Evolutionary conservation across 64 coral and sea anemone species (phyloP), one percentile per base, ranked within the genome.

Genomic region (Dendronephthya gigantea): DNA sequence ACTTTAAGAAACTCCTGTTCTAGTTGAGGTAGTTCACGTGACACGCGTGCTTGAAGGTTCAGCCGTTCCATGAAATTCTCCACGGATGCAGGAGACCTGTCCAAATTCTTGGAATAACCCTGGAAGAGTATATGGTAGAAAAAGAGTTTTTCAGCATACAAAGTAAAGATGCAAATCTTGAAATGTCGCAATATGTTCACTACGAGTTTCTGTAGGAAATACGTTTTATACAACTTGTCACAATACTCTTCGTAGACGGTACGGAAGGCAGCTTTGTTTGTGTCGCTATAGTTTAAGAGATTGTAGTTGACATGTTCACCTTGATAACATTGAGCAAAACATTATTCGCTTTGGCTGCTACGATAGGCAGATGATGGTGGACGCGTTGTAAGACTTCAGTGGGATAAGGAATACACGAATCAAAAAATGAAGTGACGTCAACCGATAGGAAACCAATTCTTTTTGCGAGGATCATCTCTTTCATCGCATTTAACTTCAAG

Each of bases 11-110:
- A 93, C 43, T 98, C 95, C 35, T 90, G 65, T 81, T 98, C 95
- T 10, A 98, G 65, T 12, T 90, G 29, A 9, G 92, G 33, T 39
- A 98, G 88, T 48, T 98, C 92, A 49, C 86, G 83, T 0, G 81
- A 83, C 86, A 98, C 91, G 16, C 95, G 92, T 38, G 90, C 83
- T 22, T 93, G 52, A 70, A 98, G 93, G 16, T 91, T 87, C 34
- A 98, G 86, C 83, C 93, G 95, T 22, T 98, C 95, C n/a, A 98
- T 92, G 66, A 93, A 98, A 2, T 76, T 89, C 92, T 98, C 95
- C 33, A 98, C 95, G 28, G 83, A 87, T 70, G 86, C 89, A 36
- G 88, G 89, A 37, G 75, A 82, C 84, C 91, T 93, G 65, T 93
- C 92, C 17, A 98, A 85, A 41, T 93, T 98, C 32, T 87, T 90